These are phyloP conservation scores for Epinotia demarniana DNA, from an alignment of 2,888 invertebrate genomes.

Conservation along the genomic window DNA sequence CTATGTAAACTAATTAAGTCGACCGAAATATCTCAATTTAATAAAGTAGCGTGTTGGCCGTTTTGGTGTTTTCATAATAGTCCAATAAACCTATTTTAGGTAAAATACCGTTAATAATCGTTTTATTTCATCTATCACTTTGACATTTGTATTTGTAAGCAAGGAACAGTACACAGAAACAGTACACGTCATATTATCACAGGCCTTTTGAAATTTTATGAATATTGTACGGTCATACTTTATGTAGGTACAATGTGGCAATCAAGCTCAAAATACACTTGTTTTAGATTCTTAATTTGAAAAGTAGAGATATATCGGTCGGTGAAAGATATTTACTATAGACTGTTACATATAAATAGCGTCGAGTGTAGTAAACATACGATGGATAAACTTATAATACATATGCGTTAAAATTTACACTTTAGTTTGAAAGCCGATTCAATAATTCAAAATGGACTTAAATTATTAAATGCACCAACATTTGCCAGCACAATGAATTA, in stretches of 20 bases:
- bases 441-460: neutral
- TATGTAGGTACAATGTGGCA: too few species aligned
- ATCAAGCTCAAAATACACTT: too few species aligned
- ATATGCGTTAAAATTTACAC: neutral
- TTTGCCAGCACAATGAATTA: conserved; percentile 9
- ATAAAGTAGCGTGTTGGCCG: neutral
- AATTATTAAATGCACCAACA: too few species aligned
- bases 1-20: conserved; percentile 48
- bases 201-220: too few species aligned
- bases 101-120: too few species aligned
- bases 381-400: neutral
- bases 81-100: too few species aligned
- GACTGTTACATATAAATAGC: neutral
- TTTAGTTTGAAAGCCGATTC: neutral
- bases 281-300: neutral
- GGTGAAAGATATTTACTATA: conserved; percentile 2
- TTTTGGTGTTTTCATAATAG: too few species aligned
- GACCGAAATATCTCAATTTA: conserved; percentile 18
- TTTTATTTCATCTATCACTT: too few species aligned
- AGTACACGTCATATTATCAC: too few species aligned
- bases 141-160: too few species aligned
- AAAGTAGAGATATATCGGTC: neutral
- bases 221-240: too few species aligned
- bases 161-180: too few species aligned
- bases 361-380: neutral